Base-by-base conservation (phyloP, 2,113 vertebrate species). In the Hippocampus barbouri region DNA sequence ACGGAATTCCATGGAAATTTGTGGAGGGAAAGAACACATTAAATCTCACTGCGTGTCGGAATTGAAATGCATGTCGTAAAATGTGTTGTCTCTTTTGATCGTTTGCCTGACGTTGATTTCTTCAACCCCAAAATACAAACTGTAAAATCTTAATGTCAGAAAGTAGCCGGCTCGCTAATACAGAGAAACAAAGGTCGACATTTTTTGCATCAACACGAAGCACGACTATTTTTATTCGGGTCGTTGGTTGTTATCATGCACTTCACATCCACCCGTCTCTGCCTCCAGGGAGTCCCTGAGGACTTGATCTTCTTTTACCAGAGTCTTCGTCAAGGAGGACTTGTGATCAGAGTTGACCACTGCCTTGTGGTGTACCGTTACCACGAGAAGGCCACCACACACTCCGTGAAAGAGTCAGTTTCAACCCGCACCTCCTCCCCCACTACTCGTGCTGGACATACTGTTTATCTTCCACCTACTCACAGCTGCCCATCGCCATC, bases 251-350 rank as follows among this genome's bases (percentile, higher is more conserved):
- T 64, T 41, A 41, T 45, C 8, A 2, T 23, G 4, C 27, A 8
- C 20, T 47, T 66, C 41, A 45, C 7, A 18, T 66, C 14, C n/a
- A 18, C 23, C 23, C 14, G 25, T 21, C 43, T 45, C 63, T 74
- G 61, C 84, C 59, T 75, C 53, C 8, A 99, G 97, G 97, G 96
- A 0, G 91, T 96, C 61, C 96, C 97, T 0, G 97, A 99, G 84
- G 97, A 98, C 78, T 75, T 98, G 84, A 80, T 98, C n/a, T 95
- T 96, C 86, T 98, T 99, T 87, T 97, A 98, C 71, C 84, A 94
- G 30, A 94, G 94, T 76, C 91, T 99, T 66, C 90, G 93, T 66
- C 91, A 79, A 41, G 96, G 94, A 0, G 94, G 95, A 0, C 76
- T 85, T 7, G 82, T 94, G 21, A 41, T 88, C 20, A 91, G 95